Evolutionary conservation across 2,888 invertebrate genomes (phyloP), one percentile per base, ranked within the genome.

Genomic region (Miltochrista miniata): DNA sequence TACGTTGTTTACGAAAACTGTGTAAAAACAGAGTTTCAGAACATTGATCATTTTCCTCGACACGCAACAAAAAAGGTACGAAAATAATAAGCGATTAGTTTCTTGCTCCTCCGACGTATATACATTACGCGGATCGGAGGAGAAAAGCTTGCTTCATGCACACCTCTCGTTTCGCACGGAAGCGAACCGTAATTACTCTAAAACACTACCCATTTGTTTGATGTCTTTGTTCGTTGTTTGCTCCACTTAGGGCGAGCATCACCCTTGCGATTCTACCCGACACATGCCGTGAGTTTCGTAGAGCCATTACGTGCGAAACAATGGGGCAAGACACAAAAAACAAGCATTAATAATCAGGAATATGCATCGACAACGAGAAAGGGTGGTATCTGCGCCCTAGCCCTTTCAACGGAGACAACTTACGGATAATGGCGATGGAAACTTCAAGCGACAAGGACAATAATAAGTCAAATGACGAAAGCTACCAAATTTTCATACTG

Each of bases 181-280:
- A 87, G 88, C 84, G 79, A 85, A 85, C 83, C 84, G 90, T 90
- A 90, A 91, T 91, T 90, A 90, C 90, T 90, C 91, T 89, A 90
- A 91, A 91, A 90, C 90, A 89, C 87, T 88, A 85, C 88, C 88
- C 90, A 91, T 91, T 90, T 90, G 90, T 91, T 90, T 90, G 91
- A 91, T 90, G 91, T 90, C 91, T 91, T 89, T 91, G 90, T 90
- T 88, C 87, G 84, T 84, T 90, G 90, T 90, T 90, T 89, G 87
- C 83, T 88, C 85, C 89, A 89, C 89, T 90, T 87, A 87, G 86
- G 84, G 85, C 82, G 82, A 84, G 83, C 82, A 87, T 89, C 87
- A 81, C 89, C 90, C 89, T 84, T 79, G 80, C 80, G 83, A 85
- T 87, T 81, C 78, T 80, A 74, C 77, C 79, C 81, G 81, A 86